phyloP scores from a whole-genome alignment of 2,113 vertebrate species.

The Gallinago undulata region DNA sequence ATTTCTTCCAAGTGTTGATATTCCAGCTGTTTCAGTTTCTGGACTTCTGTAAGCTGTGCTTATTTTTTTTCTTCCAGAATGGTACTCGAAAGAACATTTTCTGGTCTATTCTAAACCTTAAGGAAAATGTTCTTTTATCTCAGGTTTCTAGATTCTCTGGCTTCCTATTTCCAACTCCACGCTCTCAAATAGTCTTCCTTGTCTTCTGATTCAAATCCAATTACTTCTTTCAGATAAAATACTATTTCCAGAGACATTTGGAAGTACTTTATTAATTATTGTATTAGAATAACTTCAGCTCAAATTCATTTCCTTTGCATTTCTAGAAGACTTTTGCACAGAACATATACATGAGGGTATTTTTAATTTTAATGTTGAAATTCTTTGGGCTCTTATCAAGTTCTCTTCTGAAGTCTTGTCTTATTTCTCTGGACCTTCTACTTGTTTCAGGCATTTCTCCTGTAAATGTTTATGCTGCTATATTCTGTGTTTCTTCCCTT shows the following conservation, averaged over 20 bases:
- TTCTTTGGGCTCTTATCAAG: background rate
- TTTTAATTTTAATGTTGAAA: background rate
- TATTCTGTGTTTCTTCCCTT: background rate
- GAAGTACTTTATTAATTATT: background rate
- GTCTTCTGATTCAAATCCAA: background rate
- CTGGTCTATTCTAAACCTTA: background rate
- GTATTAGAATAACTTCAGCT: background rate
- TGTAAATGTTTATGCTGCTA: background rate
- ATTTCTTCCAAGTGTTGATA: background rate
- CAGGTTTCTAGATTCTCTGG: background rate
- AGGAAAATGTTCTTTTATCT: background rate
- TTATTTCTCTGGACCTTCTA: background rate
- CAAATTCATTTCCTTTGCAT: background rate
- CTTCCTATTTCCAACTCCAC: background rate
- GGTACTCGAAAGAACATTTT: background rate
- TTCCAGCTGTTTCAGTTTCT: background rate
- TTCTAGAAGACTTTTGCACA: background rate
- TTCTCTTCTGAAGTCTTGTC: background rate
- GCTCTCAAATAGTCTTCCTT: background rate
- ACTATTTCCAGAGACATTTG: background rate
- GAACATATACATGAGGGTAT: background rate
- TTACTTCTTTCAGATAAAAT: background rate
- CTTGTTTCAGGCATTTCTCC: background rate
- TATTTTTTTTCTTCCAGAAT: background rate
- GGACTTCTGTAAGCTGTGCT: background rate